Evolutionary conservation across 2,113 vertebrate species (phyloP).

Genomic region (Dinomys branickii): DNA sequence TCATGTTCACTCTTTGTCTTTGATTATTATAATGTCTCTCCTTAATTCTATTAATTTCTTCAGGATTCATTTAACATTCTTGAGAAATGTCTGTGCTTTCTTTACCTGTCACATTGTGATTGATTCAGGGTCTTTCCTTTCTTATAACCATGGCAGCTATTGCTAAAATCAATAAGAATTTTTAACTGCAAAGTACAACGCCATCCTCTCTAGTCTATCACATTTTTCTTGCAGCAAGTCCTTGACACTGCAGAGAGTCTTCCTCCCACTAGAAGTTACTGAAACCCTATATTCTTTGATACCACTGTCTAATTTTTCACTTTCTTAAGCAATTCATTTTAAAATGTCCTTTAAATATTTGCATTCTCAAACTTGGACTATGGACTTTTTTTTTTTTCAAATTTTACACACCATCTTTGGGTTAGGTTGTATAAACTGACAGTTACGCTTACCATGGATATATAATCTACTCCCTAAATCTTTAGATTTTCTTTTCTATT

Average conservation of each 20-base stretch:
- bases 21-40: not conserved
- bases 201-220: not conserved
- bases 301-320: not conserved
- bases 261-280: not conserved
- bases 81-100: not conserved
- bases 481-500: constrained; percentile 42
- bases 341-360: not conserved
- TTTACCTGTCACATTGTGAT: not conserved
- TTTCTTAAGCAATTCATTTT: not conserved
- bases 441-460: not conserved
- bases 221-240: not conserved
- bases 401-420: not conserved
- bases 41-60: not conserved
- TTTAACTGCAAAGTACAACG: not conserved
- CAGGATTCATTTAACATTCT: not conserved
- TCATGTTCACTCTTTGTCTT: not conserved
- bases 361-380: not conserved
- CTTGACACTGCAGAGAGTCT: not conserved
- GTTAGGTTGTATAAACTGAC: not conserved
- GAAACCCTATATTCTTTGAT: not conserved
- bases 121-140: not conserved
- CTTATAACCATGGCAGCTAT: not conserved
- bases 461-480: not conserved
- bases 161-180: not conserved
- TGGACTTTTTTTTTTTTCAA: not conserved